These are phyloP conservation scores for Hyposoter dolosus DNA, from an alignment of 2,888 invertebrate species.

Conservation along the genomic window DNA sequence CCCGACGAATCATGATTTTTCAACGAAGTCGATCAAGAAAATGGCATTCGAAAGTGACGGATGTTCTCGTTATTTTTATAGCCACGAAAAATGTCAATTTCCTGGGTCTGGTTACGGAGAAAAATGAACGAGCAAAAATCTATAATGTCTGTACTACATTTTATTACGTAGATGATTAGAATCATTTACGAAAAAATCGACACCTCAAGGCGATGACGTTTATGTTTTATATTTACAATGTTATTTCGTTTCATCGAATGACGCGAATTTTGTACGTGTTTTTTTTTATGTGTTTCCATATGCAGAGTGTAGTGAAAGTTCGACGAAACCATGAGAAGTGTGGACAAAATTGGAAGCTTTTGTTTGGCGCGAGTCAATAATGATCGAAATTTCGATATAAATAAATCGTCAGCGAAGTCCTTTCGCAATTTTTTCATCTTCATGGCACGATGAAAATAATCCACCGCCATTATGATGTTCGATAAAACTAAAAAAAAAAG, in stretches of 20 bases:
- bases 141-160: conserved; percentile 40
- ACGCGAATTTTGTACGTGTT: conserved; percentile 20
- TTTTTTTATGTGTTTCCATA: not conserved
- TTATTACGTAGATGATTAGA: conserved; percentile 32
- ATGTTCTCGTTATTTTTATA: not conserved
- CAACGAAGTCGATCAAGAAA: not conserved
- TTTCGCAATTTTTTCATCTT: too few species aligned
- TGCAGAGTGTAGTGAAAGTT: conserved; percentile 32
- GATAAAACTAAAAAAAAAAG: not conserved
- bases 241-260: conserved; percentile 52
- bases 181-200: conserved; percentile 65
- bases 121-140: conserved; percentile 63
- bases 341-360: not conserved
- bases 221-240: conserved; percentile 62
- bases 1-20: not conserved
- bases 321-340: not conserved
- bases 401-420: too few species aligned
- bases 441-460: not conserved
- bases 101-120: conserved; percentile 9
- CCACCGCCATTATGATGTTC: not conserved
- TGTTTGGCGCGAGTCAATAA: not conserved
- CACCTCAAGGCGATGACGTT: conserved; percentile 56
- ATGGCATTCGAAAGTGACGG: not conserved
- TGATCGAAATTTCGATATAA: not conserved
- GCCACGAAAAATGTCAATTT: not conserved